Evolutionary conservation across 2,888 invertebrate species (phyloP), one percentile per base, ranked within the genome.

Genomic region (Sphaerolaimus hirsutus): DNA sequence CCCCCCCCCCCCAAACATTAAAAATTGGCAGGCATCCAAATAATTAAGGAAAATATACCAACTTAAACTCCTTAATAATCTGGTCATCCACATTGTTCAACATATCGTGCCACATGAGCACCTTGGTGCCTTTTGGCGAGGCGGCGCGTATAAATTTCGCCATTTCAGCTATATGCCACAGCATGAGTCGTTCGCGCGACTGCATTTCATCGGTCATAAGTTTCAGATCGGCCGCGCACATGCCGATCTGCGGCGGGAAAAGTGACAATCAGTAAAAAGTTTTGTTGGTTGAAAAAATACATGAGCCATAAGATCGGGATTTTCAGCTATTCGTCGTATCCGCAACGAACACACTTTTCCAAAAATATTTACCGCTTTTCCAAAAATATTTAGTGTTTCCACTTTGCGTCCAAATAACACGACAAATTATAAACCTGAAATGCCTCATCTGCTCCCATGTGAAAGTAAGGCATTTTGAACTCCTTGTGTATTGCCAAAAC

Each of bases 391-490:
- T n/a, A n/a, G n/a, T n/a, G n/a, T n/a, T n/a, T n/a, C n/a, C n/a
- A n/a, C n/a, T n/a, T n/a, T n/a, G n/a, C n/a, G n/a, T n/a, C n/a
- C n/a, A n/a, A n/a, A n/a, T n/a, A n/a, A n/a, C n/a, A n/a, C n/a
- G n/a, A n/a, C n/a, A n/a, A n/a, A n/a, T n/a, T n/a, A 36, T 7
- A 3, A 21, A 55, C 56, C 50, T 54, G 52, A 35, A 56, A 56
- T 24, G 66, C 69, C 61, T 70, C 70, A 58, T 70, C 70, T 50
- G 66, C 66, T 27, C 69, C 70, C 44, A 70, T 66, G 53, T 70
- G 70, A 49, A 69, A 63, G 81, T 43, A 82, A 64, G 1, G 76
- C 24, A 61, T 56, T n/a, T 65, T 61, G 55, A 67, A 68, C 19
- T 58, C 55, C 17, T 61, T 58, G 56, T 70, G 70, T 7, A 63